Conservation (phyloP, 2,113 vertebrate species). For the Gila orcuttii region DNA sequence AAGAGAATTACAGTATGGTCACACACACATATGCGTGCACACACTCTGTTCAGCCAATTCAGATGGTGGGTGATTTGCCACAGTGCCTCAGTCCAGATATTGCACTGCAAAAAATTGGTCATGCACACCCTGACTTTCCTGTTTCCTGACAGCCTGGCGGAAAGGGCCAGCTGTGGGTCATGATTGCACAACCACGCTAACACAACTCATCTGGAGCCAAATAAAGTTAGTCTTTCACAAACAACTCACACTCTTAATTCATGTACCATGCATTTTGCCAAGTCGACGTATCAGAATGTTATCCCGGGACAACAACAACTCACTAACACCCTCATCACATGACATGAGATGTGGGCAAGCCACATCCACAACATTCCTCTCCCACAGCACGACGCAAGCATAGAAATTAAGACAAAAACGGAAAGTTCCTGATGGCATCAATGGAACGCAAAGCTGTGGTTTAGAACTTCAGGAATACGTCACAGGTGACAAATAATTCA, state of each 20-base stretch:
- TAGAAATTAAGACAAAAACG: neutral
- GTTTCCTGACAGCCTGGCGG: conserved; percentile 49
- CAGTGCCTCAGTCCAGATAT: neutral
- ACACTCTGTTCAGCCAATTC: neutral
- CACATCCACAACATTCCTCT: conserved; percentile 30
- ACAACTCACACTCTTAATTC: neutral
- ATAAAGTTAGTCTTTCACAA: conserved; percentile 3
- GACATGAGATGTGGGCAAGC: conserved; percentile 5
- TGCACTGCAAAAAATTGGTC: conserved; percentile 2
- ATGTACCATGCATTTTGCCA: conserved; percentile 8
- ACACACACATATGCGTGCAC: neutral
- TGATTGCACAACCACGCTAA: conserved; percentile 42
- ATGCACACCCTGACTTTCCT: conserved; percentile 53
- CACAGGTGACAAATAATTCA: neutral
- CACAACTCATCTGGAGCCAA: conserved; percentile 28
- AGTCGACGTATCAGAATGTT: conserved; percentile 1
- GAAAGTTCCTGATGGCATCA: neutral
- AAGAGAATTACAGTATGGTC: neutral
- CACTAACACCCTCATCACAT: conserved; percentile 29
- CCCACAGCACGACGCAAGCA: neutral
- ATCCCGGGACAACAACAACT: conserved; percentile 18
- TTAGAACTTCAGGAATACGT: neutral
- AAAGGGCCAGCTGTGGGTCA: conserved; percentile 40
- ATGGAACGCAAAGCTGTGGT: neutral
- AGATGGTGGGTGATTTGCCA: conserved; percentile 24